Evolutionary conservation across 2,888 invertebrate genomes (phyloP).

Genomic region (Sminthurinus aureus): DNA sequence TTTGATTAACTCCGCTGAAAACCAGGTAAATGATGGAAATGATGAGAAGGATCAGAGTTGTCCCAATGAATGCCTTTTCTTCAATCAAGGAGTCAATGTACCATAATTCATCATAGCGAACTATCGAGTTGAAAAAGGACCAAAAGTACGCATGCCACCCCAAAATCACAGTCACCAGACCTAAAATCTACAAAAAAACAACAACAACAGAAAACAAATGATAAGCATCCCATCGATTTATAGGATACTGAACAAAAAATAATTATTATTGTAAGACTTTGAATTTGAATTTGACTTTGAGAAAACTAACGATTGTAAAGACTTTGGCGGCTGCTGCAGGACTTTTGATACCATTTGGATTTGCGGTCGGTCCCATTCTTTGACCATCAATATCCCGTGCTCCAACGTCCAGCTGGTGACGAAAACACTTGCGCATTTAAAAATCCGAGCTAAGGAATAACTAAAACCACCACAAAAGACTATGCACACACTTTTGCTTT

Average conservation of each 20-base stretch:
- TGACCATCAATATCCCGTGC: background rate
- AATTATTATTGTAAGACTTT: background rate
- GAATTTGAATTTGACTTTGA: background rate
- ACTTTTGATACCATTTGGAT: background rate
- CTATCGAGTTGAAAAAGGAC: constrained; percentile 35
- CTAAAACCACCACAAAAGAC: no score
- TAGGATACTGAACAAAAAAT: background rate
- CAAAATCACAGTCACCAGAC: constrained; percentile 33
- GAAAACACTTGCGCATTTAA: no score
- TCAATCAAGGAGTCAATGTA: constrained; percentile 40
- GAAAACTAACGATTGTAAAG: constrained; percentile 21
- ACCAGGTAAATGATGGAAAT: constrained; percentile 29
- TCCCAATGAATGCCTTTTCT: constrained; percentile 42
- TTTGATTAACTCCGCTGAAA: background rate
- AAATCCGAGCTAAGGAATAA: no score
- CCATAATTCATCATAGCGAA: constrained; percentile 39
- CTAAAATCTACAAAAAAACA: constrained; percentile 26
- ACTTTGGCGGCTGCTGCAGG: constrained; percentile 22
- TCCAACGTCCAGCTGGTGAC: no score
- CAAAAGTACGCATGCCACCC: constrained; percentile 41
- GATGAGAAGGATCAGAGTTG: constrained; percentile 30
- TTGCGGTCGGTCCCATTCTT: background rate
- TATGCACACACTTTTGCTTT: no score
- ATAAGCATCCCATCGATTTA: no score
- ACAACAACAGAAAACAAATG: background rate